phyloP scores from a whole-genome alignment of 2,888 invertebrate genomes.

The Taphrorychus bicolor region DNA sequence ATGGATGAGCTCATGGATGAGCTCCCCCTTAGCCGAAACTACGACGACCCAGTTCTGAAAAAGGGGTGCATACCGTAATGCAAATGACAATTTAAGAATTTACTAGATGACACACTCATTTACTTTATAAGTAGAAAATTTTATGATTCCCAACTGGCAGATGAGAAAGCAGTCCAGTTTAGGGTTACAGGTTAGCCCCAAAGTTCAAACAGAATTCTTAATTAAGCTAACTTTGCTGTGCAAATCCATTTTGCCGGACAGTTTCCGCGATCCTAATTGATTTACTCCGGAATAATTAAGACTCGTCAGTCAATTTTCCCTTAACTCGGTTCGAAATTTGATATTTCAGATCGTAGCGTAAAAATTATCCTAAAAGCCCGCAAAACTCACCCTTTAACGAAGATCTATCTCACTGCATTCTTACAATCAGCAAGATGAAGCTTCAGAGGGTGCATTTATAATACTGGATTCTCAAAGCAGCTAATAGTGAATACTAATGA shows the following conservation, averaged over 20 bases:
- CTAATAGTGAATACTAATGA: background rate
- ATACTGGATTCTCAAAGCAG: constrained; percentile 1
- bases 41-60: constrained; percentile 30
- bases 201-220: background rate
- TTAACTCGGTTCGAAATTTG: background rate
- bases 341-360: no score
- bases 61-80: constrained; percentile 26
- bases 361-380: no score
- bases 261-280: background rate
- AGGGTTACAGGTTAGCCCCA: no score
- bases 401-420: no score
- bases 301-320: background rate
- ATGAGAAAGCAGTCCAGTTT: no score
- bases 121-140: no score
- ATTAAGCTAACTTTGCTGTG: background rate
- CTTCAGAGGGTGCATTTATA: constrained; percentile 23
- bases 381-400: no score
- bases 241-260: background rate
- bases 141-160: no score
- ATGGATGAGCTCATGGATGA: no score
- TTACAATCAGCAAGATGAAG: background rate
- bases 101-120: no score
- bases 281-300: background rate
- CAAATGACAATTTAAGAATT: background rate
- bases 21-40: no score